Conservation (phyloP, 2,888 invertebrate genomes). For the Rhogogaster chlorosoma region DNA sequence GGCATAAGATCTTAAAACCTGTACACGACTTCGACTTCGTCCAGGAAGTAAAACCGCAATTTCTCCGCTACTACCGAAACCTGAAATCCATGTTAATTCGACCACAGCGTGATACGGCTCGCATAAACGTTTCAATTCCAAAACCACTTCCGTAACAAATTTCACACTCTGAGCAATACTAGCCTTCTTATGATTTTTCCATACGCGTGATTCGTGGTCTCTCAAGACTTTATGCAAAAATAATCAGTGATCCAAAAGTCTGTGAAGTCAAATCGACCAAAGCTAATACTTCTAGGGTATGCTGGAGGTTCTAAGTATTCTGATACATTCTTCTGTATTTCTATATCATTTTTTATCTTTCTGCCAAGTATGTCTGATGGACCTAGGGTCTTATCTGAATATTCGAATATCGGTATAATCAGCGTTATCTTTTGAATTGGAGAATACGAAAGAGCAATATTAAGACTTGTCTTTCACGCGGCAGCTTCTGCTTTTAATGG, state of each 20-base stretch:
- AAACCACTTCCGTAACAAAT: slow-evolving; percentile 43
- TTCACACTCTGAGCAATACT: slow-evolving; percentile 8
- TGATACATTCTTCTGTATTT: background rate
- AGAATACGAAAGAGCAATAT: background rate
- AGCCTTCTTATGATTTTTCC: background rate
- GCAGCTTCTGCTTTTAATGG: background rate
- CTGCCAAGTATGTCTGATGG: background rate
- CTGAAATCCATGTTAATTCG: slow-evolving; percentile 44
- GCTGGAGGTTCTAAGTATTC: background rate
- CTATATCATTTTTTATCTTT: background rate
- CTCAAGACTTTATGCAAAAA: background rate
- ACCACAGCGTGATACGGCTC: slow-evolving; percentile 13
- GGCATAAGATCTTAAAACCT: background rate
- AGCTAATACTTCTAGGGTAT: background rate
- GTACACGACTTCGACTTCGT: slow-evolving; percentile 33
- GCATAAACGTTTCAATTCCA: slow-evolving; percentile 16
- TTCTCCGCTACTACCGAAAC: slow-evolving; percentile 31
- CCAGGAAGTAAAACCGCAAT: slow-evolving; percentile 45
- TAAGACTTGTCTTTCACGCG: background rate
- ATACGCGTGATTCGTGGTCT: background rate
- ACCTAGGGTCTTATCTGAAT: background rate
- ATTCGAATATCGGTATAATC: background rate
- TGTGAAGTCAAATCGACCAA: background rate
- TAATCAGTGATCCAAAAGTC: background rate
- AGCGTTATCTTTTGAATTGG: background rate